Conservation (phyloP, 1,140 invertebrate genomes). For the Hylaeus volcanicus region DNA sequence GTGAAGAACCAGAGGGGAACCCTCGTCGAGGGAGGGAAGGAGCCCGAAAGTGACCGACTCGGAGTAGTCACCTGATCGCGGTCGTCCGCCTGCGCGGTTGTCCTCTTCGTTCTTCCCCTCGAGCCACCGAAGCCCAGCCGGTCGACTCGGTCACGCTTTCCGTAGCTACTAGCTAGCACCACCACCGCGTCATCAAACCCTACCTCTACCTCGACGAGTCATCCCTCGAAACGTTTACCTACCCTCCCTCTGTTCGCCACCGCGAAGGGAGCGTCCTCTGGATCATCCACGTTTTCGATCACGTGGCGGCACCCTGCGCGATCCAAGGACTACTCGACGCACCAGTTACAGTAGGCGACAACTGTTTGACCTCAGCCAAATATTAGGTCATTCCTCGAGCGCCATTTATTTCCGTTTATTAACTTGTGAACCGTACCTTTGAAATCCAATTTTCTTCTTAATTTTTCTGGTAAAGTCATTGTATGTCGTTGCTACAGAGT, state of each 20-base stretch:
- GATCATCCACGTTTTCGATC: neutral
- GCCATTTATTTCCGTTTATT: too few species aligned
- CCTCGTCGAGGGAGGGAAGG: neutral
- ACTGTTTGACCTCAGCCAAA: too few species aligned
- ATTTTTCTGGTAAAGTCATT: too few species aligned
- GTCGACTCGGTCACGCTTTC: neutral
- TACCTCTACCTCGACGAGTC: neutral
- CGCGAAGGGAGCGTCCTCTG: neutral
- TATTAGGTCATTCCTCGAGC: too few species aligned
- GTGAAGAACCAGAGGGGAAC: neutral
- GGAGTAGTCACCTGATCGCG: conserved; percentile 54
- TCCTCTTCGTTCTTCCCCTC: neutral
- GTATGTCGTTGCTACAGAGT: too few species aligned
- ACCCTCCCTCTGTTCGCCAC: neutral
- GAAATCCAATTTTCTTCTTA: too few species aligned
- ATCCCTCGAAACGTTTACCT: neutral
- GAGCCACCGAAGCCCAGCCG: neutral
- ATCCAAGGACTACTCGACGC: neutral
- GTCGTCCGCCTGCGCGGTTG: conserved; percentile 25
- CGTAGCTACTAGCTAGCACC: neutral
- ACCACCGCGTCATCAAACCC: neutral
- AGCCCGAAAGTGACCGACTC: conserved; percentile 49
- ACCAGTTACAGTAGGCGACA: neutral
- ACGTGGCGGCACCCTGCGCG: neutral
- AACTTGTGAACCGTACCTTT: too few species aligned